Percentiles rank a stretch among this genome's conserved stretches.
These are phyloP conservation scores for Todus mexicanus DNA, from an alignment of 2,797 vertebrate genomes.

Conservation along the genomic window DNA sequence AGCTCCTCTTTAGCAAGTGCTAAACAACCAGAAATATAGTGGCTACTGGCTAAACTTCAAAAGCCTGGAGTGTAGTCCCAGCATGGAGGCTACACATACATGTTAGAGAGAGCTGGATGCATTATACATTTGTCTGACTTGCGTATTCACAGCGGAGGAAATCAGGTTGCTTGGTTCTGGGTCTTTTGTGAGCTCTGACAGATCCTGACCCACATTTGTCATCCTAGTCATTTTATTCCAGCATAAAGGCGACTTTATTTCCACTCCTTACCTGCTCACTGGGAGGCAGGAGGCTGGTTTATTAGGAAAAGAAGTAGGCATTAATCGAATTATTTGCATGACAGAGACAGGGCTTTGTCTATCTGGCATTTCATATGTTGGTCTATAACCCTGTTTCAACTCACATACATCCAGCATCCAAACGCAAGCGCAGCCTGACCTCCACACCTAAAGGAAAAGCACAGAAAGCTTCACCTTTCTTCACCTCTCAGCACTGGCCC, in stretches of 20 bases:
- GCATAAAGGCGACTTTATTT: not conserved
- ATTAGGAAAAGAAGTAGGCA: not conserved
- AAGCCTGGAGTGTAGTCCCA: slow-evolving; percentile 9
- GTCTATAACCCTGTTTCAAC: not conserved
- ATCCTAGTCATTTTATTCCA: not conserved
- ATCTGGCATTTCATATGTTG: not conserved
- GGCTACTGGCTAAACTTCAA: slow-evolving; percentile 51
- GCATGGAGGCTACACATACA: slow-evolving; percentile 13
- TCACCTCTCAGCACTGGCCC: not conserved
- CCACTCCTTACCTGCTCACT: not conserved
- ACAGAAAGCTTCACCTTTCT: not conserved
- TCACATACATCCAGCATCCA: not conserved
- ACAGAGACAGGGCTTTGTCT: not conserved
- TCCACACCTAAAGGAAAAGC: not conserved
- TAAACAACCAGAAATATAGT: slow-evolving; percentile 35
- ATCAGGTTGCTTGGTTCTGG: slow-evolving; percentile 22
- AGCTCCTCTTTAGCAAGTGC: slow-evolving; percentile 1
- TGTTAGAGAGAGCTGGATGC: not conserved
- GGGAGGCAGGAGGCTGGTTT: not conserved
- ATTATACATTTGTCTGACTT: not conserved
- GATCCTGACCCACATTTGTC: slow-evolving; percentile 1
- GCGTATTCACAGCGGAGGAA: slow-evolving; percentile 15
- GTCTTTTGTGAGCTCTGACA: not conserved
- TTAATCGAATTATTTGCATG: not conserved
- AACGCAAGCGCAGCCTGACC: not conserved